Evolutionary conservation across 2,888 invertebrate species (phyloP).

Genomic region (Nezara viridula): DNA sequence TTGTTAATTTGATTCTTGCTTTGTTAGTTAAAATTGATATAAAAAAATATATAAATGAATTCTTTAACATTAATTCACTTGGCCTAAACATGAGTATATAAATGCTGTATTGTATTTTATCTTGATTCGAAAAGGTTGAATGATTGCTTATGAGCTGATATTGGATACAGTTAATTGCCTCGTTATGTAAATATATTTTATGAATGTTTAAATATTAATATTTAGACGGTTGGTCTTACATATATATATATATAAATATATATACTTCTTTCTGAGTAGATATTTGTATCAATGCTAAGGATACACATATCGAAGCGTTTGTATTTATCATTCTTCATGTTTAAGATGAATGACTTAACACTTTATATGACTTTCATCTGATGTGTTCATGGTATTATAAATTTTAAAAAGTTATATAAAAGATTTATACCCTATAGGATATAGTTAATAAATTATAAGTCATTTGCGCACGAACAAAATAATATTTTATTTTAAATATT

Average conservation of each 20-base stretch:
- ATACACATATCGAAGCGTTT: neutral
- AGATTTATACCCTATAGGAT: constrained; percentile 45
- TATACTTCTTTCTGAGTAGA: neutral
- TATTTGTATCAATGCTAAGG: neutral
- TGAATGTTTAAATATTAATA: constrained; percentile 21
- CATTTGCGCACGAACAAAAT: constrained; percentile 51
- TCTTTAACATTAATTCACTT: neutral
- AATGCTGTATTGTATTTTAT: neutral
- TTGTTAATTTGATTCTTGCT: neutral
- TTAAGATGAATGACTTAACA: constrained; percentile 26
- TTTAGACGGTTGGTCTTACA: constrained; percentile 17
- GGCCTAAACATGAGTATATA: constrained; percentile 2
- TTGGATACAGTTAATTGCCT: neutral
- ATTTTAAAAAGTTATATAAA: constrained; percentile 40
- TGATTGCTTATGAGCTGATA: constrained; percentile 13
- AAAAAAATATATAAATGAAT: neutral
- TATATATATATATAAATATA: constrained; percentile 30
- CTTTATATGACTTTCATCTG: constrained; percentile 42
- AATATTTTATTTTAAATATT: constrained; percentile 44
- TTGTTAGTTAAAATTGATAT: neutral
- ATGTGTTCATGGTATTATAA: constrained; percentile 48
- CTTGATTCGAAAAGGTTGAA: constrained; percentile 14
- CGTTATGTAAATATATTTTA: constrained; percentile 40
- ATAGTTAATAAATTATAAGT: constrained; percentile 30
- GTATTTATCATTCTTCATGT: constrained; percentile 45